Evolutionary conservation across 1,140 invertebrate species (phyloP).

Genomic region (Subanguina moxae): DNA sequence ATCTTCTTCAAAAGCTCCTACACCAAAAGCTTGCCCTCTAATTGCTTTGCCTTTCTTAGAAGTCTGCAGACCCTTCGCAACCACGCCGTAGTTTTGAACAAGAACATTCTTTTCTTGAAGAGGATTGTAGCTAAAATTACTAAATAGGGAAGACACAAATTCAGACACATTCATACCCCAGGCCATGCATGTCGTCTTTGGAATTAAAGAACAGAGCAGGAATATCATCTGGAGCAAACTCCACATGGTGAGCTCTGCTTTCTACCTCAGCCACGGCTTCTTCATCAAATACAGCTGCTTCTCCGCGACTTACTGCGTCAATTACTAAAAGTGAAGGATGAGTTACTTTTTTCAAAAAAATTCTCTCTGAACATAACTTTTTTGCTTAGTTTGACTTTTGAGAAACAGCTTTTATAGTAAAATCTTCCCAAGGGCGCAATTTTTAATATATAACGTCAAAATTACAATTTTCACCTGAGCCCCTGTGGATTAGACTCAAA

Average conservation of each 20-base stretch:
- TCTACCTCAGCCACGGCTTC: conserved; percentile 64
- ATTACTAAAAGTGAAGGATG: conserved; percentile 25
- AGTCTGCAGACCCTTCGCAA: conserved; percentile 59
- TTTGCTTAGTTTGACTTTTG: too few relatives aligned
- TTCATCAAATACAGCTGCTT: conserved; percentile 49
- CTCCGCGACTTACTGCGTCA: conserved; percentile 33
- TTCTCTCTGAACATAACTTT: too few relatives aligned
- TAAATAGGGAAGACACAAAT: too few relatives aligned
- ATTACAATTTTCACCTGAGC: too few relatives aligned
- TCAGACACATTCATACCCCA: conserved; percentile 83
- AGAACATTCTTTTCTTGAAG: conserved; percentile 56
- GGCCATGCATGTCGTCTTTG: conserved; percentile 69
- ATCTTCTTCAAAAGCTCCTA: conserved; percentile 91
- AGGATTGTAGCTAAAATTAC: too few relatives aligned
- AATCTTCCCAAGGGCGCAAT: too few relatives aligned
- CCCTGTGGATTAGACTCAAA: too few relatives aligned
- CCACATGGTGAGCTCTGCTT: conserved; percentile 53
- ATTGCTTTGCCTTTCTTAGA: conserved; percentile 74
- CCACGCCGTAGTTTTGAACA: conserved; percentile 62
- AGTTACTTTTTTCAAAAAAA: too few relatives aligned
- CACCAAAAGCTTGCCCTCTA: conserved; percentile 81
- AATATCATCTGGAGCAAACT: conserved; percentile 80
- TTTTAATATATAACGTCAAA: too few relatives aligned
- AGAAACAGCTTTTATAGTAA: too few relatives aligned
- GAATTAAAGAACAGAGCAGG: conserved; percentile 69